phyloP scores from a whole-genome alignment of 2,888 invertebrate genomes.

The Drosophila tripunctata region DNA sequence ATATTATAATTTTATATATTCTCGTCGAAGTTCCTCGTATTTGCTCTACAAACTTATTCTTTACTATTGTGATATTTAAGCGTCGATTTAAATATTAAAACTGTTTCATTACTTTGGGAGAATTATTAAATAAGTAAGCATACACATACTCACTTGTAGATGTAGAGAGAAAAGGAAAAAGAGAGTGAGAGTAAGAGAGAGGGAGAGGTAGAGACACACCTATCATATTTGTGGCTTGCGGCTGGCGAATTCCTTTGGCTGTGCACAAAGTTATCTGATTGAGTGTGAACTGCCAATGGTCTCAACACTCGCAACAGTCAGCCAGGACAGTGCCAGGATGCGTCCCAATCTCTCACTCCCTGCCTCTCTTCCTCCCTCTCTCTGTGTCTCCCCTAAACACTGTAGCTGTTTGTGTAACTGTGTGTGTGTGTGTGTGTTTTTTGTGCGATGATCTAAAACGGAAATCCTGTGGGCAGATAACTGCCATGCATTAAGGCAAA shows the following conservation, averaged over 20 bases:
- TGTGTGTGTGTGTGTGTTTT: constrained; percentile 35
- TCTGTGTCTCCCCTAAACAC: not conserved
- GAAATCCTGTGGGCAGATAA: constrained; percentile 82
- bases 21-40: too few species aligned
- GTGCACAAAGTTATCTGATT: constrained; percentile 82
- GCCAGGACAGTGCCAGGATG: constrained; percentile 43
- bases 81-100: not conserved
- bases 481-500: constrained; percentile 64
- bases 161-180: not conserved
- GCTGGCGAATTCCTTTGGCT: constrained; percentile 68
- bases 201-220: constrained; percentile 16
- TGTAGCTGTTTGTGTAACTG: constrained; percentile 7
- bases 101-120: not conserved
- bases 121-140: not conserved
- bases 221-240: constrained; percentile 63
- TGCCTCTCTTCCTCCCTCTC: too few species aligned
- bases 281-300: constrained; percentile 83
- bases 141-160: not conserved
- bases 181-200: not conserved
- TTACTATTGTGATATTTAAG: not conserved
- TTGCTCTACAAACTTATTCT: not conserved
- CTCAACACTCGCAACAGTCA: constrained; percentile 54
- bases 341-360: not conserved
- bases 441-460: constrained; percentile 81
- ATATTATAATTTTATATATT: too few species aligned